These are phyloP conservation scores for Oreochromis spilurus DNA, from an alignment of 2,113 vertebrate species.

Conservation along the genomic window DNA sequence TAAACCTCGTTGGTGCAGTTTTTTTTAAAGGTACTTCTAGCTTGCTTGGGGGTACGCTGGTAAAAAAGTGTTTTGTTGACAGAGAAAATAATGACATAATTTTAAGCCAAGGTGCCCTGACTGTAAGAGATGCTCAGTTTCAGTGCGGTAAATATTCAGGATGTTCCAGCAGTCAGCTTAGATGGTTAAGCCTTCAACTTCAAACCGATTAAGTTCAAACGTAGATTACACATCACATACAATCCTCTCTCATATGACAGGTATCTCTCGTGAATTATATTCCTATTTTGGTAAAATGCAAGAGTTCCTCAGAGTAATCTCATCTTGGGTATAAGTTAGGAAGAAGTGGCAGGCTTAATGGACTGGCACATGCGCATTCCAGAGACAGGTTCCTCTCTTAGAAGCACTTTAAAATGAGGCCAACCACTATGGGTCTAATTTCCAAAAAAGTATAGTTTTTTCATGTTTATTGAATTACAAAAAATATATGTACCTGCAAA, in stretches of 20 bases:
- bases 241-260: background rate
- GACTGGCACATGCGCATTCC: constrained; percentile 27
- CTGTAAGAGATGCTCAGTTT: background rate
- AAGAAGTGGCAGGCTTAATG: constrained; percentile 40
- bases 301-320: constrained; percentile 16
- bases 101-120: background rate
- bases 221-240: background rate
- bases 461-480: background rate
- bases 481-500: background rate
- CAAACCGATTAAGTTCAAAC: background rate
- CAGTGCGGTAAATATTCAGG: background rate
- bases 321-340: constrained; percentile 19
- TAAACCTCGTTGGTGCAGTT: background rate
- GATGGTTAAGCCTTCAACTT: background rate
- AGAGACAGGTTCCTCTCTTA: background rate
- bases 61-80: background rate
- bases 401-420: background rate
- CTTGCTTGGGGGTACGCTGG: background rate
- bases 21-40: background rate
- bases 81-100: background rate
- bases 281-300: constrained; percentile 55
- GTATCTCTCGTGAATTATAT: constrained; percentile 8
- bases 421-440: background rate
- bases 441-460: background rate
- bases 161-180: background rate